Evolutionary conservation across 2,113 vertebrate genomes (phyloP), one percentile per base, ranked within the genome.

Genomic region (Siphamia tubifer): DNA sequence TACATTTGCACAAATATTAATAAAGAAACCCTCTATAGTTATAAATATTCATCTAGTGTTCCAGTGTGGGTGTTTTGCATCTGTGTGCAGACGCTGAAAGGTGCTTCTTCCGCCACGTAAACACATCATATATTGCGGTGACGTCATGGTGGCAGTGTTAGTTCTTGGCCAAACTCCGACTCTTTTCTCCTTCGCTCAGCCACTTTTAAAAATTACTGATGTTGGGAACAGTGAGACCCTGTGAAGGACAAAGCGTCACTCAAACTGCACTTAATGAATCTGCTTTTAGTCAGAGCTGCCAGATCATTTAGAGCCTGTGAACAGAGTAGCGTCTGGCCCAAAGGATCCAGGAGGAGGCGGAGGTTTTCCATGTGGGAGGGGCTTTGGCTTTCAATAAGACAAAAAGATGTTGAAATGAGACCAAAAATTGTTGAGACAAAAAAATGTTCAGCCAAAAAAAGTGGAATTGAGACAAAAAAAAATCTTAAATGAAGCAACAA

Each of bases 211-310:
- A 66, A 74, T 74, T 40, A 47, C 11, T 56, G 21, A 34, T 17
- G 44, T 36, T 35, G 19, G 32, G 23, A 68, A 23, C 44, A 42
- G 32, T 36, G 15, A 7, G 19, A 38, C 45, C 31, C 16, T 67
- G 44, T 58, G 62, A 76, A 81, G 62, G 67, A 61, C 72, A 63
- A 57, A 57, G 15, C 9, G 3, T 61, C 57, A 49, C 63, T 72
- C 35, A 49, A 36, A 51, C 53, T 17, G 32, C 24, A 11, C 20
- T 71, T 54, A 71, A 66, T 70, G 54, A 62, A 66, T 70, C 25
- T 23, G 27, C 47, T 55, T 54, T n/a, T 13, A 21, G 31, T 47
- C 38, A 54, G 48, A 56, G 60, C 48, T 65, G 35, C 40, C 65
- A 30, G 42, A 39, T 51, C 32, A 34, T 32, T 74, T 40, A 63